phyloP scores from a whole-genome alignment of 2,113 vertebrate genomes.

The Dunckerocampus dactyliophorus region DNA sequence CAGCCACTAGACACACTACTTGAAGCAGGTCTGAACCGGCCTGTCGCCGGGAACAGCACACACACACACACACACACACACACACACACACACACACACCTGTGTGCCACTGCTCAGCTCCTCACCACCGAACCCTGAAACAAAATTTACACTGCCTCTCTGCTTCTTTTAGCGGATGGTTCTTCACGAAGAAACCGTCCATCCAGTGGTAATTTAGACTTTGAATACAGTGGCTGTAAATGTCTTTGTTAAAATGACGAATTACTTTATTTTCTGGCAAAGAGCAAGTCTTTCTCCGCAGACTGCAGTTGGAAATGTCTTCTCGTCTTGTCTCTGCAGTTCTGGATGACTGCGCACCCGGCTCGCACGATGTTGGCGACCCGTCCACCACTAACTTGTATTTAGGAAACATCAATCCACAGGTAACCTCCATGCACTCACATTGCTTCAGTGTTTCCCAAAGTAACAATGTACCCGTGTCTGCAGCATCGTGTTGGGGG shows the following conservation, averaged over 20 bases:
- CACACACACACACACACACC: slow-evolving; percentile 3
- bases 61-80: too few relatives aligned
- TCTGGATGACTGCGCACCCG: slow-evolving; percentile 94
- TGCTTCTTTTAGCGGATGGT: slow-evolving; percentile 86
- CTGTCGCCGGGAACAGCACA: slow-evolving; percentile 2
- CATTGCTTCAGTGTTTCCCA: neutral
- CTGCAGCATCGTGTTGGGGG: too few relatives aligned
- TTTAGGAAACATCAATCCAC: slow-evolving; percentile 97
- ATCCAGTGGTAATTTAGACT: slow-evolving; percentile 89
- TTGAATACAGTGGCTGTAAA: slow-evolving; percentile 61
- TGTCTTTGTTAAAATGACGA: slow-evolving; percentile 38
- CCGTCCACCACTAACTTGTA: slow-evolving; percentile 98
- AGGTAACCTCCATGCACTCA: slow-evolving; percentile 68
- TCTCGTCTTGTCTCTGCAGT: slow-evolving; percentile 71
- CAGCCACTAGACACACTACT: neutral
- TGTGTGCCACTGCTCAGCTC: slow-evolving; percentile 10
- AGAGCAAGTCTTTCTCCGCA: slow-evolving; percentile 27
- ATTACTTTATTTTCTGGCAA: neutral
- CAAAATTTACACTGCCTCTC: slow-evolving; percentile 74
- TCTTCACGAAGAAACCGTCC: slow-evolving; percentile 97
- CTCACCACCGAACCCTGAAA: slow-evolving; percentile 36
- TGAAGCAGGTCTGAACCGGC: slow-evolving; percentile 5
- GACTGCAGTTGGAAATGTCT: slow-evolving; percentile 55
- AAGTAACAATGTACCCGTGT: too few relatives aligned
- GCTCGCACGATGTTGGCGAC: slow-evolving; percentile 97